Conservation (phyloP, 2,888 invertebrate species). For the Tupiocoris notatus region DNA sequence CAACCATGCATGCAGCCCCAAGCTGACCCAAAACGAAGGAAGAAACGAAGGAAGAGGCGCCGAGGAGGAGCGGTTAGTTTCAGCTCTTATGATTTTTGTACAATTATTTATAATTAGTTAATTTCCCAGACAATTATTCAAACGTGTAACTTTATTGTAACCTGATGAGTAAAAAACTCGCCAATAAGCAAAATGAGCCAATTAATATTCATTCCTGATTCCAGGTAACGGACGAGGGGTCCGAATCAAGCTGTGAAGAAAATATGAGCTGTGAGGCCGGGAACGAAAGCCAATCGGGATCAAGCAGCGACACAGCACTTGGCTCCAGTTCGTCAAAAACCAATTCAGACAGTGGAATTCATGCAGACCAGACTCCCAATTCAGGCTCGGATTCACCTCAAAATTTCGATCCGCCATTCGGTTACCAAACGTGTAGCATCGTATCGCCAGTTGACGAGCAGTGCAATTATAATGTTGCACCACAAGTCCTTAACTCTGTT, state of each 20-base stretch:
- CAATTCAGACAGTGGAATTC: constrained; percentile 49
- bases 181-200: too few relatives aligned
- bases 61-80: constrained; percentile 50
- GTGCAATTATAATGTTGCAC: not conserved
- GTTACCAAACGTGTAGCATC: not conserved
- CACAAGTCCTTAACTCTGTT: not conserved
- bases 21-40: constrained; percentile 47
- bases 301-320: constrained; percentile 48
- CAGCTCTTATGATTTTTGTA: constrained; percentile 3
- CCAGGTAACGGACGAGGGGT: constrained; percentile 50
- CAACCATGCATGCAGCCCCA: constrained; percentile 46
- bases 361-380: constrained; percentile 47
- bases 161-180: too few relatives aligned
- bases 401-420: constrained; percentile 16
- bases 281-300: constrained; percentile 48
- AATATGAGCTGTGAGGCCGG: constrained; percentile 49
- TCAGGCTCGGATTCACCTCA: constrained; percentile 39
- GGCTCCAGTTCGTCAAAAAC: constrained; percentile 48
- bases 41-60: constrained; percentile 51
- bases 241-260: constrained; percentile 51
- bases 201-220: constrained; percentile 8
- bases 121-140: too few relatives aligned
- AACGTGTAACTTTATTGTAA: too few relatives aligned
- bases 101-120: not conserved
- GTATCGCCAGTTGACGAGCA: not conserved